Evolutionary conservation across 1,140 invertebrate species (phyloP).

Genomic region (Bombus polaris): DNA sequence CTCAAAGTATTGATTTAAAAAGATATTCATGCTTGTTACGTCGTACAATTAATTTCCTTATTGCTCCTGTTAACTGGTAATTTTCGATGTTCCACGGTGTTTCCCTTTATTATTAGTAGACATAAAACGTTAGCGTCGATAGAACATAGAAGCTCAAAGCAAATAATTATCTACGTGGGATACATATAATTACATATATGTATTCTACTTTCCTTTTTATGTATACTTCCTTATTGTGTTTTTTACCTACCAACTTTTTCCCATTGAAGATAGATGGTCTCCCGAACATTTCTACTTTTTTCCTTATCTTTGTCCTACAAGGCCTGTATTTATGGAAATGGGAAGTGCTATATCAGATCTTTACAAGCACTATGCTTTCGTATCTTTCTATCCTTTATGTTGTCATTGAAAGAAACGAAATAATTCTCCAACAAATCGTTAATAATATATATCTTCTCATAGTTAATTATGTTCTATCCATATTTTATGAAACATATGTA

Average conservation of each 20-base stretch:
- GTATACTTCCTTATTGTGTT: not conserved
- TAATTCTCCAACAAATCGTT: not conserved
- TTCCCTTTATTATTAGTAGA: not conserved
- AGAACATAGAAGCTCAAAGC: not conserved
- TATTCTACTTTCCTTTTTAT: not conserved
- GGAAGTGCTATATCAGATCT: not conserved
- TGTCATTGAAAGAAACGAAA: not conserved
- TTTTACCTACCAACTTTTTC: not conserved
- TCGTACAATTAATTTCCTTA: not conserved
- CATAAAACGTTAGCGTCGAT: not conserved
- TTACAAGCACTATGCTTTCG: not conserved
- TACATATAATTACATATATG: not conserved
- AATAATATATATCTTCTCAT: not conserved
- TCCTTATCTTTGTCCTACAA: not conserved
- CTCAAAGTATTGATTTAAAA: not conserved
- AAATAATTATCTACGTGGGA: slow-evolving; percentile 1
- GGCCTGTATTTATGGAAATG: not conserved
- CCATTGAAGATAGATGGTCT: not conserved
- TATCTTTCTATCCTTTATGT: not conserved
- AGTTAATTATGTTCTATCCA: not conserved
- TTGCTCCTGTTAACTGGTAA: not conserved
- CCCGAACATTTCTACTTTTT: too few species aligned
- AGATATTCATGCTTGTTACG: not conserved
- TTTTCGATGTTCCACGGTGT: not conserved
- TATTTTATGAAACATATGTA: not conserved